These are phyloP conservation scores for Aleiodes leptofemur DNA, from an alignment of 2,888 invertebrate species.

Conservation along the genomic window DNA sequence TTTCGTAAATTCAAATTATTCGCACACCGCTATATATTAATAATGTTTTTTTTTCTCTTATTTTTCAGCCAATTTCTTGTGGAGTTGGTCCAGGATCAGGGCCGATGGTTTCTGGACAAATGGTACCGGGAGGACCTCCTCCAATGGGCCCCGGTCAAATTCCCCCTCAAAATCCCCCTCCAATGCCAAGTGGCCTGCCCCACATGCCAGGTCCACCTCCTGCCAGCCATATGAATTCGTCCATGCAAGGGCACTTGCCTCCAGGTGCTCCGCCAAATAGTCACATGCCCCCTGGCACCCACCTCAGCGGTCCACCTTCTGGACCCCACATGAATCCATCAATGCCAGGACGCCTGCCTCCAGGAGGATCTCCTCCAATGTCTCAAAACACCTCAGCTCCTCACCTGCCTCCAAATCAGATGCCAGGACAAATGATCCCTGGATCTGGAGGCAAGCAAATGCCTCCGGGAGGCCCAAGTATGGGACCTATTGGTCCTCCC, in stretches of 20 bases:
- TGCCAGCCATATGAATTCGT: constrained; percentile 62
- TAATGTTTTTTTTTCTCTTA: neutral
- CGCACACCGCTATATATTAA: neutral
- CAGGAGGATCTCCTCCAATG: constrained; percentile 63
- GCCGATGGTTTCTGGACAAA: constrained; percentile 61
- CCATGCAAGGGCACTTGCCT: constrained; percentile 63
- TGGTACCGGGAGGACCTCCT: constrained; percentile 62
- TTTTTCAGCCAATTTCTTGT: constrained; percentile 6
- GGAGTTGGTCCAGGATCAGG: constrained; percentile 61
- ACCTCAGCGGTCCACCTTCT: constrained; percentile 63
- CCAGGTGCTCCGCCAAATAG: constrained; percentile 59
- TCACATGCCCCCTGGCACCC: constrained; percentile 63
- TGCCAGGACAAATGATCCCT: constrained; percentile 57
- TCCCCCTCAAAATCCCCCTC: constrained; percentile 44
- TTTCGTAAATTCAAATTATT: no score
- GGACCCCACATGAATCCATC: constrained; percentile 52
- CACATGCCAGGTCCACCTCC: constrained; percentile 58
- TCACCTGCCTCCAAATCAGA: constrained; percentile 58
- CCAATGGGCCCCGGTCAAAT: constrained; percentile 65
- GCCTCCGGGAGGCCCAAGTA: constrained; percentile 42
- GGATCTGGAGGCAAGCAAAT: constrained; percentile 59
- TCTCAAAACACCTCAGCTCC: constrained; percentile 61
- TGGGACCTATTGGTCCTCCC: neutral
- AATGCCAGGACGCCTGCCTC: constrained; percentile 61
- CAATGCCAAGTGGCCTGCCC: constrained; percentile 55